Percentiles rank a stretch among this genome's conserved stretches.
Conservation (phyloP, 2,888 invertebrate species). For the Drosophila pegasa region DNA sequence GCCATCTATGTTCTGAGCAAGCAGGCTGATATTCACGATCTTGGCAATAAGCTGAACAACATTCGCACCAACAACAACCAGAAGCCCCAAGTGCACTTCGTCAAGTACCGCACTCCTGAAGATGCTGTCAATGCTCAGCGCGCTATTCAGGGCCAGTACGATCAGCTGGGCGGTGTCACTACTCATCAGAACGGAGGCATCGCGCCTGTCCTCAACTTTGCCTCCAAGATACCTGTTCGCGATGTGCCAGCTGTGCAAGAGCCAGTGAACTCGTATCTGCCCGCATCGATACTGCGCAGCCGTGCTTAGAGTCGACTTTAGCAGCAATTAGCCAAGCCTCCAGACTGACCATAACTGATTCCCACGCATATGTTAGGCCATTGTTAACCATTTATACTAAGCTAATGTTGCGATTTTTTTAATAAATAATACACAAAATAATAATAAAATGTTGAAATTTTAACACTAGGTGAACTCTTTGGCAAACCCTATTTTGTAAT, state of each 20-base stretch:
- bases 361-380: slow-evolving; percentile 47
- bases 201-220: slow-evolving; percentile 80
- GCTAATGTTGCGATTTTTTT: slow-evolving; percentile 49
- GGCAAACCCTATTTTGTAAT: slow-evolving; percentile 38
- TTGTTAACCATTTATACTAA: slow-evolving; percentile 49
- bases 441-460: slow-evolving; percentile 17
- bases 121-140: slow-evolving; percentile 82
- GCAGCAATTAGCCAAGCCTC: slow-evolving; percentile 18
- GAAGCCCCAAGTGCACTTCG: slow-evolving; percentile 82
- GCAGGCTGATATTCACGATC: slow-evolving; percentile 75
- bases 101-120: slow-evolving; percentile 82
- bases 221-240: slow-evolving; percentile 58
- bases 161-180: slow-evolving; percentile 71
- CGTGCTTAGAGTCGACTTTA: slow-evolving; percentile 49
- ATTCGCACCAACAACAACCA: slow-evolving; percentile 64
- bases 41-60: slow-evolving; percentile 74
- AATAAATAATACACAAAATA: slow-evolving; percentile 29
- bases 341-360: slow-evolving; percentile 40
- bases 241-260: slow-evolving; percentile 42
- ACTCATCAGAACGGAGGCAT: slow-evolving; percentile 74
- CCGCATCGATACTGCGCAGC: slow-evolving; percentile 68
- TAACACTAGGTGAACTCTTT: slow-evolving; percentile 18
- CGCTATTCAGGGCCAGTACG: slow-evolving; percentile 80
- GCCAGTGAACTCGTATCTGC: slow-evolving; percentile 67
- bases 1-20: slow-evolving; percentile 82